Percentiles rank a stretch among this genome's conserved stretches.
phyloP scores from a whole-genome alignment of 2,888 invertebrate species.

The Lasioglossum zephyrum region DNA sequence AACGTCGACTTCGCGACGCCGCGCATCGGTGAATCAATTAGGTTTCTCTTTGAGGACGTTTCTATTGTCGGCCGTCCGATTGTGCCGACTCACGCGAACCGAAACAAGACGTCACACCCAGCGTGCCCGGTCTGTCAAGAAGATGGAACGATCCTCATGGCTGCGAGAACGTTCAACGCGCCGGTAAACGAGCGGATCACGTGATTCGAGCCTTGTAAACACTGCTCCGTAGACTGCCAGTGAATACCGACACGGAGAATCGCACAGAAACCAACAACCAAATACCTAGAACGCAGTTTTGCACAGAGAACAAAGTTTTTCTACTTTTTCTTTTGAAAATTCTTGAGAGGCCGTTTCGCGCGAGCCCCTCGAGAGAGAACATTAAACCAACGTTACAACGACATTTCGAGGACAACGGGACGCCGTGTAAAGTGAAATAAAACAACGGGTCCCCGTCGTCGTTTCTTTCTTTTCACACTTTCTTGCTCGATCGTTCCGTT shows the following conservation, averaged over 20 bases:
- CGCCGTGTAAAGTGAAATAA: neutral
- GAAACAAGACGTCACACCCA: constrained; percentile 55
- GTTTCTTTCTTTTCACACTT: constrained; percentile 3
- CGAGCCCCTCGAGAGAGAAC: neutral
- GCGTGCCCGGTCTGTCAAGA: constrained; percentile 36
- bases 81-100: constrained; percentile 43
- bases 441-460: neutral
- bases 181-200: constrained; percentile 63
- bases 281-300: neutral
- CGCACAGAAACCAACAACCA: neutral
- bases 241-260: neutral
- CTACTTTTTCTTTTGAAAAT: neutral
- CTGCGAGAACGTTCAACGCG: constrained; percentile 31
- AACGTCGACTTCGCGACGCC: neutral
- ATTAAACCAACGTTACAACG: neutral
- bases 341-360: neutral
- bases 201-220: constrained; percentile 2
- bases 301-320: neutral
- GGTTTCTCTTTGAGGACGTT: neutral
- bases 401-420: constrained; percentile 8
- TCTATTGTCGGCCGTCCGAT: constrained; percentile 14
- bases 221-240: neutral
- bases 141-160: constrained; percentile 8
- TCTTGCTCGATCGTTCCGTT: constrained; percentile 34
- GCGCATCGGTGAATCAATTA: neutral